Conservation (phyloP, 1,140 invertebrate species). For the Mamestra configurata region DNA sequence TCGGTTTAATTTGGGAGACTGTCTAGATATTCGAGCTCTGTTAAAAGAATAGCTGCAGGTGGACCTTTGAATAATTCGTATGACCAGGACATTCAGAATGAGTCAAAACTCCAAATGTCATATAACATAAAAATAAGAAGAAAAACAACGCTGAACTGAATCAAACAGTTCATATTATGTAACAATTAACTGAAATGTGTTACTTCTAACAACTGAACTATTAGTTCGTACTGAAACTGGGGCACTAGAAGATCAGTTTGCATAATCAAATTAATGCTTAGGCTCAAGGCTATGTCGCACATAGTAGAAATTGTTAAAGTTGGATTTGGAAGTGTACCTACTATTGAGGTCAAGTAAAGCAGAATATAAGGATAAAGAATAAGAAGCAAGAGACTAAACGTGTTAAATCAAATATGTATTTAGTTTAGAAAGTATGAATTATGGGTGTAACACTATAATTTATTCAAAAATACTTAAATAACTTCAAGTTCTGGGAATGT, state of each 20-base stretch:
- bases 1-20: background rate
- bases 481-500: background rate
- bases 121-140: constrained; percentile 1
- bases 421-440: background rate
- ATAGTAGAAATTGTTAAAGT: background rate
- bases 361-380: background rate
- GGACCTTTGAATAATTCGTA: too few species aligned
- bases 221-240: constrained; percentile 38
- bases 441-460: background rate
- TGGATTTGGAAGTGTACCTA: background rate
- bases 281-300: constrained; percentile 44
- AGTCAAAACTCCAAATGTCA: background rate
- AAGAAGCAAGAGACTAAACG: background rate
- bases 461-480: background rate
- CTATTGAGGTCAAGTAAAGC: background rate
- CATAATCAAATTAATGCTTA: constrained; percentile 51
- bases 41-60: too few species aligned
- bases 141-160: constrained; percentile 8
- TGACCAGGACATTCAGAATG: background rate
- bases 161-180: constrained; percentile 10
- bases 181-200: constrained; percentile 42
- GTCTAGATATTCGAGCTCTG: too few species aligned
- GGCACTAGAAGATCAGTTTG: constrained; percentile 51
- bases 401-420: background rate
- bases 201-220: constrained; percentile 15